phyloP scores from a whole-genome alignment of 2,888 invertebrate genomes.

The Peribatodes rhomboidaria region DNA sequence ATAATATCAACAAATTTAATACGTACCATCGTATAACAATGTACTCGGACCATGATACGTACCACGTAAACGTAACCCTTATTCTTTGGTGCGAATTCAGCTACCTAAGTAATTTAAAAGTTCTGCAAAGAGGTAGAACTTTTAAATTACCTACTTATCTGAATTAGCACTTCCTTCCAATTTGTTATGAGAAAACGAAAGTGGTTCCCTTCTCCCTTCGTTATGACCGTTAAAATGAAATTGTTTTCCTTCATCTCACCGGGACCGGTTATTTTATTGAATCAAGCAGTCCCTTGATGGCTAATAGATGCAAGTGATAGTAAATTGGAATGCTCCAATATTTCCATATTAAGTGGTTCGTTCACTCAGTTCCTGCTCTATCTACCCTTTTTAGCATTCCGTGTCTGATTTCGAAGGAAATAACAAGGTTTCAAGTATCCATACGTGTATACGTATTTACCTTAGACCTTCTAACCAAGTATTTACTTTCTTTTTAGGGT shows the following conservation, averaged over 20 bases:
- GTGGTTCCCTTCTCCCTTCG: background rate
- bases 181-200: background rate
- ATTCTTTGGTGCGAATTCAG: too few relatives aligned
- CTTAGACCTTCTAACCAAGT: too few relatives aligned
- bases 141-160: too few relatives aligned
- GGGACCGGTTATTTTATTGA: constrained; percentile 7
- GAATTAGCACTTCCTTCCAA: background rate
- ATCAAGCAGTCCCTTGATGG: background rate
- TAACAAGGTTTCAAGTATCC: background rate
- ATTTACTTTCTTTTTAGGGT: too few relatives aligned
- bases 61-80: too few relatives aligned
- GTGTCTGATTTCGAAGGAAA: background rate
- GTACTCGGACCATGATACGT: too few relatives aligned
- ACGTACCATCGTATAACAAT: too few relatives aligned
- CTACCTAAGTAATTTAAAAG: too few relatives aligned
- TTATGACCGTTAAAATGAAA: background rate
- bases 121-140: too few relatives aligned
- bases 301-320: constrained; percentile 5
- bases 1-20: too few relatives aligned
- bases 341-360: constrained; percentile 16
- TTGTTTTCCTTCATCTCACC: background rate
- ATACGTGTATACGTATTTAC: too few relatives aligned
- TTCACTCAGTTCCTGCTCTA: constrained; percentile 14
- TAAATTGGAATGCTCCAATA: constrained; percentile 7
- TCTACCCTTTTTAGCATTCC: background rate